Evolutionary conservation across 2,113 vertebrate genomes (phyloP), one percentile per base, ranked within the genome.

Genomic region (Dolichallabes microphthalmus): DNA sequence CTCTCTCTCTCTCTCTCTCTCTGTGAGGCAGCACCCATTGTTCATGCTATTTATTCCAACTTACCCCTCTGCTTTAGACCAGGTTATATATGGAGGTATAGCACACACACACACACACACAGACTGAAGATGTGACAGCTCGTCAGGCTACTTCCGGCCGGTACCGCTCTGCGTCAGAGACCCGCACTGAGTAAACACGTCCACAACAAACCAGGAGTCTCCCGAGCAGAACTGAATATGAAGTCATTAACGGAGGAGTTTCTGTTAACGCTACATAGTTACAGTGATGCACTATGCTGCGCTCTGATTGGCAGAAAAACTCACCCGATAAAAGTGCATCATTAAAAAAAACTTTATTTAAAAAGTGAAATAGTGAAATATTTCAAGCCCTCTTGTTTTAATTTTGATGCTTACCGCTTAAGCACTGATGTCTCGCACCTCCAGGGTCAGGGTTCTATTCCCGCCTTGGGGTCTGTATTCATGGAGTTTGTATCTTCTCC

Each of bases 81-180:
- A n/a, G 50, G 64, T 27, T 77, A 30, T 19, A 27, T 52, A 27
- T 32, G 39, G 57, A 52, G 52, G 52, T 14, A 22, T 76, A 25
- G n/a, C 30, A 85, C 61, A 71, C 68, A 45, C 45, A 45, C 45
- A 45, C 45, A 45, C 45, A 77, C 79, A 69, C 63, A 25, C 60
- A 85, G 52, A 71, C 68, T 81, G 80, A 57, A 74, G 53, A 69
- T 60, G 7, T 78, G 63, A 73, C 75, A 39, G 80, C 30, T 60
- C 57, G 20, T n/a, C 17, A 52, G 32, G 22, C 69, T 71, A 76
- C 83, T 88, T 88, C 87, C 87, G 82, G 87, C 87, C 87, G 82
- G 87, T 85, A 22, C 60, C 20, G 79, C 20, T 30, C 71, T 69
- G 68, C 83, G 71, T 78, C 87, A 85, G 35, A 82, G 76, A 45